phyloP scores from a whole-genome alignment of 1,140 invertebrate species.

The Tetramorium parvispinum region DNA sequence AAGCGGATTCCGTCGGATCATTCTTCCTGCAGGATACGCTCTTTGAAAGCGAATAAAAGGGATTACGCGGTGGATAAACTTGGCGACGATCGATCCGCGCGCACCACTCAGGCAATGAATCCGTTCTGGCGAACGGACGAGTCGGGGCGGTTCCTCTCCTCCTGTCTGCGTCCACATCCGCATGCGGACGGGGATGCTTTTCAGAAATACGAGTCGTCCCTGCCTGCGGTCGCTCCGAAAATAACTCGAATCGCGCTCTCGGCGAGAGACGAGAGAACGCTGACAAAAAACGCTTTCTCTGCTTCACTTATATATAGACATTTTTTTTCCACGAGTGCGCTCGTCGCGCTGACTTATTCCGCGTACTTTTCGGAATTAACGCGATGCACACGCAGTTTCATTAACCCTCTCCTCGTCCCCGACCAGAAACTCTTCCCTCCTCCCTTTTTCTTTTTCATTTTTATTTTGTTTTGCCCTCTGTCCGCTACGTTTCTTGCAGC shows the following conservation, averaged over 20 bases:
- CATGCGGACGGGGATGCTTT: constrained; percentile 31
- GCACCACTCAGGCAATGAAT: constrained; percentile 39
- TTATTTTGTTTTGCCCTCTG: background rate
- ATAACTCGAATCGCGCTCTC: constrained; percentile 18
- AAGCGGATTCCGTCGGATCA: constrained; percentile 40
- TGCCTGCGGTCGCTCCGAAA: constrained; percentile 40
- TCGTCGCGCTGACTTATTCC: constrained; percentile 61
- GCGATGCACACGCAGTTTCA: constrained; percentile 39
- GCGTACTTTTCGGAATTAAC: constrained; percentile 71
- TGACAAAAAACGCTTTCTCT: constrained; percentile 39
- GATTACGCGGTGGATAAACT: constrained; percentile 56
- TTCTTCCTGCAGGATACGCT: constrained; percentile 31
- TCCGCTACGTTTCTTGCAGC: background rate
- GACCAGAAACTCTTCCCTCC: background rate
- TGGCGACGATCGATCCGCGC: constrained; percentile 53
- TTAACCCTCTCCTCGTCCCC: background rate
- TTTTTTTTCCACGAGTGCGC: constrained; percentile 14
- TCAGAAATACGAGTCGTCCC: constrained; percentile 33
- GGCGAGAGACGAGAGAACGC: background rate
- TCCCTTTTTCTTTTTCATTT: background rate
- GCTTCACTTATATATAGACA: background rate
- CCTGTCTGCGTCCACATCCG: constrained; percentile 4
- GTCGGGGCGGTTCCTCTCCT: constrained; percentile 39
- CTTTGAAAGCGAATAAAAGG: constrained; percentile 57
- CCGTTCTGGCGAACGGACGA: constrained; percentile 45